These are phyloP conservation scores for Myodes glareolus DNA, from an alignment of 2,113 vertebrate genomes.

Conservation along the genomic window DNA sequence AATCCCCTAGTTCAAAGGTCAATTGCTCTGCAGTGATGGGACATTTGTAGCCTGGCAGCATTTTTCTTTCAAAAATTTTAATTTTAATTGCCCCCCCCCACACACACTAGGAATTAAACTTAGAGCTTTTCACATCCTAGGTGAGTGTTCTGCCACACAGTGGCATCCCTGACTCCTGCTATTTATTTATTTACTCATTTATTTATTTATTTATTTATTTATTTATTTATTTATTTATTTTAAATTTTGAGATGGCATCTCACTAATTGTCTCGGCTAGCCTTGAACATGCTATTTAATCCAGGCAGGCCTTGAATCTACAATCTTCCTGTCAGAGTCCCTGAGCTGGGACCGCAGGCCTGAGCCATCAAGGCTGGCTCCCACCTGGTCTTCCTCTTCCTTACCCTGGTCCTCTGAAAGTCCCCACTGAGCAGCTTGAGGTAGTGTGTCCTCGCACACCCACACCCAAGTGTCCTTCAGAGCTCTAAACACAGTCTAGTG, in stretches of 20 bases:
- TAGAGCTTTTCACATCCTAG: not conserved
- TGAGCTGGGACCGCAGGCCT: not conserved
- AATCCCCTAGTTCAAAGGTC: not conserved
- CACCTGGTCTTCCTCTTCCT: not conserved
- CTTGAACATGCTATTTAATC: not conserved
- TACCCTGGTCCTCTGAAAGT: not conserved
- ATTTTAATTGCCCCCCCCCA: accelerated
- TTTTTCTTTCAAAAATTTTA: not conserved
- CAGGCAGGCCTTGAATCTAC: not conserved
- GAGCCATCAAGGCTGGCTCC: too few relatives aligned
- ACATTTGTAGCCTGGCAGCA: not conserved
- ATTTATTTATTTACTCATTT: too few relatives aligned
- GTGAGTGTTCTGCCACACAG: not conserved
- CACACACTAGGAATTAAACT: not conserved
- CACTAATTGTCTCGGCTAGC: not conserved
- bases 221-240: not conserved
- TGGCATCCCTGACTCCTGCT: too few relatives aligned
- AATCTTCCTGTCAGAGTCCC: too few relatives aligned
- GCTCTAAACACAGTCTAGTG: not conserved
- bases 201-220: too few relatives aligned
- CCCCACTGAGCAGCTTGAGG: not conserved
- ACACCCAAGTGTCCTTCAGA: not conserved
- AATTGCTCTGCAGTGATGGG: too few relatives aligned
- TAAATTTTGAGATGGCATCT: not conserved
- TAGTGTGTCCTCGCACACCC: not conserved